phyloP scores from a whole-genome alignment of 2,888 invertebrate species.

The Drosophila longiperda region DNA sequence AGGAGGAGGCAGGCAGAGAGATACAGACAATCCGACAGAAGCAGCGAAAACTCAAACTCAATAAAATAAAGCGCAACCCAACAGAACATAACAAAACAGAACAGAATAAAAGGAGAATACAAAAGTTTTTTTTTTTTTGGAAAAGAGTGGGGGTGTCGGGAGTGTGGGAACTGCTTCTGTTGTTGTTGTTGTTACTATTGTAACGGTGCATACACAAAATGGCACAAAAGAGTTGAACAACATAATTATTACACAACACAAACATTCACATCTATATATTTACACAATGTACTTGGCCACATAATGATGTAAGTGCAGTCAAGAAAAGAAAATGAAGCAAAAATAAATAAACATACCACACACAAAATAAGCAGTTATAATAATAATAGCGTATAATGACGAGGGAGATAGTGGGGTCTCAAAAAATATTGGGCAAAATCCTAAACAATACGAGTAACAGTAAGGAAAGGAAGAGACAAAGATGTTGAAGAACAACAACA shows the following conservation, averaged over 20 bases:
- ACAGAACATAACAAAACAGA: constrained; percentile 17
- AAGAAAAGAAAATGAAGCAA: constrained; percentile 4
- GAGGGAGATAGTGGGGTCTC: constrained; percentile 6
- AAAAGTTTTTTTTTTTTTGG: constrained; percentile 40
- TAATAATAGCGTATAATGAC: constrained; percentile 1
- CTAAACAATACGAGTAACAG: constrained; percentile 26
- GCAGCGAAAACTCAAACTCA: constrained; percentile 25
- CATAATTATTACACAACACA: constrained; percentile 61
- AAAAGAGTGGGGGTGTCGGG: constrained; percentile 24
- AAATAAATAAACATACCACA: constrained; percentile 17
- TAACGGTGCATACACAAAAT: constrained; percentile 56
- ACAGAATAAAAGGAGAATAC: not conserved
- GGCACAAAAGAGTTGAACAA: constrained; percentile 61
- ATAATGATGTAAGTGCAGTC: constrained; percentile 62
- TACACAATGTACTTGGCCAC: not conserved
- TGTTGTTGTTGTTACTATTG: constrained; percentile 29
- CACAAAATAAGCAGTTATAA: constrained; percentile 18
- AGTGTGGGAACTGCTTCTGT: not conserved
- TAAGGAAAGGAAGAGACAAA: not conserved
- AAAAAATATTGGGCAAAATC: constrained; percentile 8
- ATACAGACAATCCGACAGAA: constrained; percentile 4
- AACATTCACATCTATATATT: not conserved
- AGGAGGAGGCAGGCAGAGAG: constrained; percentile 46
- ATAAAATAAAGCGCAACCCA: constrained; percentile 26
- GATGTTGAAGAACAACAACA: constrained; percentile 1